Base-by-base conservation (phyloP, 2,888 invertebrate species). In the Furcula furcula region DNA sequence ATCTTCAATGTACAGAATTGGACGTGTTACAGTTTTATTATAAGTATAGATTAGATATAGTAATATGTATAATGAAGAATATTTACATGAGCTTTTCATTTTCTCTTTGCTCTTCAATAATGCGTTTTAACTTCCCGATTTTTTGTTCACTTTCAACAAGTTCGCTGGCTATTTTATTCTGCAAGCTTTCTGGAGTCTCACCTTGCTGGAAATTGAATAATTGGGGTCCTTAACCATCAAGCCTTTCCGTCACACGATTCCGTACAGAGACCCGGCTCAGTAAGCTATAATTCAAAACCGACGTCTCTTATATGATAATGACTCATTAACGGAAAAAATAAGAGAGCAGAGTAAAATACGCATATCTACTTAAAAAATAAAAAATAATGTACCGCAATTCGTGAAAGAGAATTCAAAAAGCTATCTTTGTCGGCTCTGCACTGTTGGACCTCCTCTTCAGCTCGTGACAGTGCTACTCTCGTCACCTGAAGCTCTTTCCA, bases 401-500 rank as follows among this genome's bases (percentile, higher is more conserved):
- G 75, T 18, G 87, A 70, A 27, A 91, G 65, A 2, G 88, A 78
- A 36, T 78, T 72, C 30, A 91, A 64, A 46, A 91, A 88, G 26
- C 71, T 84, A 7, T 90, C 87, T 45, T 90, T 91, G 36, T 91
- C 90, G 3, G 71, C 73, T 26, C 83, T 72, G 42, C 88, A 68
- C 40, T 79, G 76, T 1, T 68, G 58, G 3, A 89, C 54, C 33
- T 83, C 81, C 35, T 88, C 80, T 41, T 84, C 86, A 1, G 82
- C 75, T 4, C 68, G 68, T 1, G 69, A 60, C 14, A 90, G 50
- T 0, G 77, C 69, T 3, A 60, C 54, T 25, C 77, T 66, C 0
- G 82, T 72, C 9, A 59, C 66, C 60, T 89, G 82, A 7, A 90
- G 65, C 36, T 91, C 90, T 53, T 82, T 84, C 81, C 84, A 90